A percentile compares a stretch with the other conserved stretches of the same genome.
Conservation (phyloP, 2,797 vertebrate genomes). For the Rhinoraja longicauda region DNA sequence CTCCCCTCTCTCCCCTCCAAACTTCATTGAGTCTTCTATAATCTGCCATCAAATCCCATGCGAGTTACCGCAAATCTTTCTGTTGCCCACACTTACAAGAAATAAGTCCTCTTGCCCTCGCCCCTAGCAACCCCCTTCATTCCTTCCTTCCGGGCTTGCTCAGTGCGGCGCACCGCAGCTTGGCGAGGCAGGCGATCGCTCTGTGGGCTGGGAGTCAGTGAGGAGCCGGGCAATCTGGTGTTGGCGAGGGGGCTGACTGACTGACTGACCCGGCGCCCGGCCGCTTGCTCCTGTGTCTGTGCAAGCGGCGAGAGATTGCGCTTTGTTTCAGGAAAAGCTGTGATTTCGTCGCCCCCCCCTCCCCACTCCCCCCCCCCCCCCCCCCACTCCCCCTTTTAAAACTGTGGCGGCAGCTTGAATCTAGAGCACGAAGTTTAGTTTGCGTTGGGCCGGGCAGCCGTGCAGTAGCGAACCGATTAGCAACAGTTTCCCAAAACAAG, state of each 20-base stretch:
- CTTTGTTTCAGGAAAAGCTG: no score
- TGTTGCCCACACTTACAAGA: neutral
- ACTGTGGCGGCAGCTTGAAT: neutral
- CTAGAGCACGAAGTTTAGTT: neutral
- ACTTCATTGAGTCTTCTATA: neutral
- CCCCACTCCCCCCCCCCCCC: no score
- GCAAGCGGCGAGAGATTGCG: no score
- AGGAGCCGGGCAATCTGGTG: neutral
- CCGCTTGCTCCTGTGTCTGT: no score
- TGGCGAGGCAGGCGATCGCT: neutral
- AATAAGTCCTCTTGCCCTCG: neutral
- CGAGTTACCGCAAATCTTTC: neutral
- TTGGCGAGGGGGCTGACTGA: neutral
- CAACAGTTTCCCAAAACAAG: slow-evolving; percentile 20
- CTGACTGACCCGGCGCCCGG: neutral
- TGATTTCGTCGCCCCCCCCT: neutral
- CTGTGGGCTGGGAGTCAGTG: neutral
- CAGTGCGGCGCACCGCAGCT: neutral
- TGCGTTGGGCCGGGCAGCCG: neutral
- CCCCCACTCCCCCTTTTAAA: no score
- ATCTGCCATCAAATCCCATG: neutral
- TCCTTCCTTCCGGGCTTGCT: slow-evolving; percentile 3
- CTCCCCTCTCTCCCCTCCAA: slow-evolving; percentile 43
- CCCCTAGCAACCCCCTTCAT: neutral
- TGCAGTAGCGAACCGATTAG: slow-evolving; percentile 9